A percentile compares a stretch with the other conserved stretches of the same genome.
These are phyloP conservation scores for Psittacula cyanocephala DNA, from an alignment of 2,113 vertebrate genomes.

Conservation along the genomic window DNA sequence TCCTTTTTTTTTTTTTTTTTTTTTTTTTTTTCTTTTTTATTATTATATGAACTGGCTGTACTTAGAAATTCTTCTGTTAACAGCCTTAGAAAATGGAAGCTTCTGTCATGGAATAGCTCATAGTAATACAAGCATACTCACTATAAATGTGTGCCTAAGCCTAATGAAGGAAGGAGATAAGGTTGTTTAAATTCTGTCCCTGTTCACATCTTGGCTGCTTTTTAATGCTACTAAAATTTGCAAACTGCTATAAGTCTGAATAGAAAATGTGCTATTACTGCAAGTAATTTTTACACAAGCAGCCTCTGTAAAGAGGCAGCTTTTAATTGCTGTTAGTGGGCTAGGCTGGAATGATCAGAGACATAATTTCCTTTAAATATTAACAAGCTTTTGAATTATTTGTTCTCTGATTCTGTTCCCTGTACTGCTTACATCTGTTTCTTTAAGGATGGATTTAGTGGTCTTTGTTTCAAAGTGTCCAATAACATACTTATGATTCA, in stretches of 20 bases:
- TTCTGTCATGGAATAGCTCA: neutral
- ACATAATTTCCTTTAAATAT: neutral
- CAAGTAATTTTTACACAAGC: neutral
- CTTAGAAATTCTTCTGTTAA: neutral
- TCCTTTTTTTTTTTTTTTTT: neutral
- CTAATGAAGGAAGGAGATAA: neutral
- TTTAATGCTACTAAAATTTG: neutral
- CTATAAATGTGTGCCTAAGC: neutral
- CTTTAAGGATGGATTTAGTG: too few relatives aligned
- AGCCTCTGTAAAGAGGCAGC: neutral
- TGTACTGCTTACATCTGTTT: too few relatives aligned
- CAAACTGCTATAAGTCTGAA: neutral
- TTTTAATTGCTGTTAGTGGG: neutral
- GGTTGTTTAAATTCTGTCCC: constrained; percentile 5
- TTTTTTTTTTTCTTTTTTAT: neutral
- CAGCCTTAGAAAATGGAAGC: neutral
- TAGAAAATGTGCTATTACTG: neutral
- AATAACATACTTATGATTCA: neutral
- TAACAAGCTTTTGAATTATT: neutral
- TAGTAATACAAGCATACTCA: neutral
- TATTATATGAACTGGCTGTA: neutral
- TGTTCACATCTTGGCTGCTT: neutral
- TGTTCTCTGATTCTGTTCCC: neutral
- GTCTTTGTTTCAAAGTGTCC: neutral
- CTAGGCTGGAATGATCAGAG: neutral